These are phyloP conservation scores for Trialeurodes vaporariorum DNA, from an alignment of 1,140 invertebrate genomes.

Conservation along the genomic window DNA sequence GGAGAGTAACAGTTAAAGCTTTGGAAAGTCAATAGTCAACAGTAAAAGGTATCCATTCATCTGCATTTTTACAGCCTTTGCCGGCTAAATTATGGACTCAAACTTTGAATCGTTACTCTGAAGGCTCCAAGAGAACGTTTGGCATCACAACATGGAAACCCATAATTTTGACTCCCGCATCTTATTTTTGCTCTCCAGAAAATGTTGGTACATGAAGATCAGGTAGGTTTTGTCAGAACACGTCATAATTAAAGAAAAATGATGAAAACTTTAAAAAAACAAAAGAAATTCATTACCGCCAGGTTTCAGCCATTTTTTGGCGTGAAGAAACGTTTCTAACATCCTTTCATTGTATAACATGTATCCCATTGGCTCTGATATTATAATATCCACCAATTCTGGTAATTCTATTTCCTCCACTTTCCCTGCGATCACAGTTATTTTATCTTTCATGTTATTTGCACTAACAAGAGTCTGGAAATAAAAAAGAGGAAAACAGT, in stretches of 20 bases:
- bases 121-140: too few species aligned
- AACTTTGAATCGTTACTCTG: too few species aligned
- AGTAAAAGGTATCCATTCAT: too few species aligned
- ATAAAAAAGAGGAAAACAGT: constrained; percentile 17
- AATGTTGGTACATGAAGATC: too few species aligned
- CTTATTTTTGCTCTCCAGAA: too few species aligned
- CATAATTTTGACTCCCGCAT: too few species aligned
- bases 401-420: constrained; percentile 96
- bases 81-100: too few species aligned
- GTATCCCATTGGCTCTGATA: constrained; percentile 99
- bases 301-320: constrained; percentile 93
- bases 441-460: constrained; percentile 77
- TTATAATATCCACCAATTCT: constrained; percentile 91
- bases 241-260: constrained; percentile 10
- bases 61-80: too few species aligned
- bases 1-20: too few species aligned
- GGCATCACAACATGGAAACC: too few species aligned
- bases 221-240: too few species aligned
- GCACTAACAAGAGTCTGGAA: constrained; percentile 66
- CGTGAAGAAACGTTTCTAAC: constrained; percentile 97
- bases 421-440: constrained; percentile 91
- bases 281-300: constrained; percentile 43
- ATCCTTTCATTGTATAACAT: constrained; percentile 99
- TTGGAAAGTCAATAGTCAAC: too few species aligned
- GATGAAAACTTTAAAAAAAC: not conserved